These are phyloP conservation scores for Spinibarbus caldwelli DNA, from an alignment of 2,797 vertebrate species.

Conservation along the genomic window DNA sequence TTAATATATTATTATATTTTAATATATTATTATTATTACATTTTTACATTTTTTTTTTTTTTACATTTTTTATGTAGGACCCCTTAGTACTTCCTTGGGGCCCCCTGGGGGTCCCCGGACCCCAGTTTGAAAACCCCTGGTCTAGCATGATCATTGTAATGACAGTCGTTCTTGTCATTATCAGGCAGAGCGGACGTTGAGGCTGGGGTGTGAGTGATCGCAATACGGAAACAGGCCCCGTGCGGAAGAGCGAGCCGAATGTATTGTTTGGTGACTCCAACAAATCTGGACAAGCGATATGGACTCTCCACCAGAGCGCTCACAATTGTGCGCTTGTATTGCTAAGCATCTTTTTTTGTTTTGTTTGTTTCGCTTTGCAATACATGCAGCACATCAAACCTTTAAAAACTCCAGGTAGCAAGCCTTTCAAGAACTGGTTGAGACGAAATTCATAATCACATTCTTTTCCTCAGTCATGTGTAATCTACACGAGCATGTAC, in stretches of 20 bases:
- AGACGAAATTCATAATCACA: neutral
- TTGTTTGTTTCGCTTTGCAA: slow-evolving; percentile 27
- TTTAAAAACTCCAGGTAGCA: neutral
- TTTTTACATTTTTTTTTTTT: too few relatives aligned
- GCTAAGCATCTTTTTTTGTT: slow-evolving; percentile 1
- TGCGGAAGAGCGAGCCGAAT: slow-evolving; percentile 72
- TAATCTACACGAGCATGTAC: slow-evolving; percentile 29
- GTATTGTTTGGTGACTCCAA: slow-evolving; percentile 50
- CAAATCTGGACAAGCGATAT: slow-evolving; percentile 66
- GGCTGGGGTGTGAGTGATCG: slow-evolving; percentile 80
- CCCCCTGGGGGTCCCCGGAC: too few relatives aligned
- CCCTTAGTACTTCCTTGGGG: too few relatives aligned
- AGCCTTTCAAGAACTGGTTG: neutral
- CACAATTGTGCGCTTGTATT: slow-evolving; percentile 61
- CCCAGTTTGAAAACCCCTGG: too few relatives aligned
- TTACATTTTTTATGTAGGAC: too few relatives aligned
- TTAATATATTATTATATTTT: too few relatives aligned
- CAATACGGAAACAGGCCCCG: slow-evolving; percentile 67
- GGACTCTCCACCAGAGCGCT: slow-evolving; percentile 68
- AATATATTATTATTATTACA: too few relatives aligned
- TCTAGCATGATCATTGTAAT: slow-evolving; percentile 76
- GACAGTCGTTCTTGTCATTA: slow-evolving; percentile 86
- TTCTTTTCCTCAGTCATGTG: slow-evolving; percentile 14
- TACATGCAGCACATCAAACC: slow-evolving; percentile 39
- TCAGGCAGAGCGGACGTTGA: slow-evolving; percentile 87